Evolutionary conservation across 2,797 vertebrate species (phyloP), one percentile per base, ranked within the genome.

Genomic region (Helicolenus hilgendorfi): DNA sequence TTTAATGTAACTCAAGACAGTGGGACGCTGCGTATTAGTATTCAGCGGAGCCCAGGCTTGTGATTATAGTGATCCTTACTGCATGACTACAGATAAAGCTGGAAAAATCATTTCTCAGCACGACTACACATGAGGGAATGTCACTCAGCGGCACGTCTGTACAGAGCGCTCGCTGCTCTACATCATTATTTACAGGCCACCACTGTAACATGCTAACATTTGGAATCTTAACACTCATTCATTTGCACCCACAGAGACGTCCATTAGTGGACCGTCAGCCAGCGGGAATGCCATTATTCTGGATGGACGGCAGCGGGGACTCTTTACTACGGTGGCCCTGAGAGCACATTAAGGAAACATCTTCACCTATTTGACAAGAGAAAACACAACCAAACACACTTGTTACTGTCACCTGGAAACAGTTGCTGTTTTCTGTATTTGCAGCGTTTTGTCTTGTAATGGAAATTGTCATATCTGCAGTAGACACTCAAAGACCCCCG

Each of bases 1-100:
- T 94, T 95, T 96, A 92, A 92, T 96, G 95, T 91, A 82, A 92
- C 88, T 89, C 80, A 81, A 88, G 77, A 79, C 83, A 79, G 62
- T 63, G 59, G 65, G 77, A 49, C 64, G 85, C 60, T 81, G 80
- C n/a, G 10, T 65, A 87, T 95, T 89, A 90, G 88, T 83, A 88
- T 94, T 91, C 84, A 69, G 13, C n/a, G 0, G 1, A 63, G 58
- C 41, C 4, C 36, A 20, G 62, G 2, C 26, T 69, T 31, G 29
- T 85, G 77, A 89, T 91, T 79, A 53, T 45, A 68, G 72, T 18
- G 76, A 83, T 59, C 68, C 67, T 33, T 53, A 24, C 81, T 91
- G 76, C 87, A 72, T 59, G 80, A 72, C 81, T 58, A 35, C 80
- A 82, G 78, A 91, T 88, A 77, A 65, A 59, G 75, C 77, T 67